A percentile compares a stretch with the other conserved stretches of the same genome.
Conservation (phyloP, 2,797 vertebrate genomes). For the Muscicapa comitata region DNA sequence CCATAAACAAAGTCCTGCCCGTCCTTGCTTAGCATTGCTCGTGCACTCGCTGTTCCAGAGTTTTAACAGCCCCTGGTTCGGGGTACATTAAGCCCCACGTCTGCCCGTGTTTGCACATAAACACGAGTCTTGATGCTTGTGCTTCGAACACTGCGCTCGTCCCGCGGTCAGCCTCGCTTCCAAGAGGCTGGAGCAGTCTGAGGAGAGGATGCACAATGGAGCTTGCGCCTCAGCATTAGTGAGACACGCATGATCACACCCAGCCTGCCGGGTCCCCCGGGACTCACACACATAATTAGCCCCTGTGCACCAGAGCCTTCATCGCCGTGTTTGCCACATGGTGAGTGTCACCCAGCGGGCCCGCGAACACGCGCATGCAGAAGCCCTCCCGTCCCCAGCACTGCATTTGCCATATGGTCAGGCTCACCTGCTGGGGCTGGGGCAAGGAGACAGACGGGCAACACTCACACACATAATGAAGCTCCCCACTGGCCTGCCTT, state of each 20-base stretch:
- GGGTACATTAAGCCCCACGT: neutral
- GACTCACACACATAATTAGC: slow-evolving; percentile 6
- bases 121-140: neutral
- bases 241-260: neutral
- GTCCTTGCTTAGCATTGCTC: neutral
- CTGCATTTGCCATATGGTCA: slow-evolving; percentile 31
- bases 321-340: slow-evolving; percentile 24
- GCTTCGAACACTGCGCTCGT: neutral
- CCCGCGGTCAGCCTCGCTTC: neutral
- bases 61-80: neutral
- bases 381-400: neutral
- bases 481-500: slow-evolving; percentile 17
- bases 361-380: neutral
- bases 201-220: neutral
- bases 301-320: slow-evolving; percentile 1
- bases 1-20: neutral
- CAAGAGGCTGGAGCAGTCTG: neutral
- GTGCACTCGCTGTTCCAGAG: neutral
- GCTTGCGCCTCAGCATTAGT: neutral
- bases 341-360: slow-evolving; percentile 37
- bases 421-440: slow-evolving; percentile 36
- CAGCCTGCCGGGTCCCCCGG: neutral
- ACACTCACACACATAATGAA: slow-evolving; percentile 20
- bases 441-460: slow-evolving; percentile 22
- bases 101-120: neutral